These are phyloP conservation scores for Drosophila orosa DNA, from an alignment of 1,140 invertebrate genomes.

Conservation along the genomic window DNA sequence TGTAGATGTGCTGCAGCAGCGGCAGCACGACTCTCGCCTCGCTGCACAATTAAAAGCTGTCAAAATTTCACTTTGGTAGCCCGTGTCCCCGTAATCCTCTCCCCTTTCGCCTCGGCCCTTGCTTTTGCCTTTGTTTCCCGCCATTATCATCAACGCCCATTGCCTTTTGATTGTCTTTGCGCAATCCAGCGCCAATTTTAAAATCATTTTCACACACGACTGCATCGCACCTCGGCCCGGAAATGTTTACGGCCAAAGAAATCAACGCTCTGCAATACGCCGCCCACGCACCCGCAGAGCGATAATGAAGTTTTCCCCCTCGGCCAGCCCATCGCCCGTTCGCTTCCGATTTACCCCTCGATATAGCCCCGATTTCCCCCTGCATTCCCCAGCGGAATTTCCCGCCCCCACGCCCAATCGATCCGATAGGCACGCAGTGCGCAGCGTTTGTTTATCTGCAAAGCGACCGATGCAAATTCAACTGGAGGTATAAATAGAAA, in stretches of 20 bases:
- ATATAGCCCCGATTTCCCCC: conserved; percentile 5
- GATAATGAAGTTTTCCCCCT: conserved; percentile 21
- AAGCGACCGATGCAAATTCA: conserved; percentile 38
- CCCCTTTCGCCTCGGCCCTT: background rate
- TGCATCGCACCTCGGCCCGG: conserved; percentile 66
- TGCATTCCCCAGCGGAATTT: conserved; percentile 24
- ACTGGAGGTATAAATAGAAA: conserved; percentile 34
- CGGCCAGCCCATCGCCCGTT: background rate
- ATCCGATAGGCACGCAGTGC: conserved; percentile 50
- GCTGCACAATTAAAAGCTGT: conserved; percentile 80
- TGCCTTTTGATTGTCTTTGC: conserved; percentile 77
- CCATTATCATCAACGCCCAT: conserved; percentile 64
- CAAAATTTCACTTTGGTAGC: conserved; percentile 65
- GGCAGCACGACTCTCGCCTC: conserved; percentile 51
- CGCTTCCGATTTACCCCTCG: conserved; percentile 5
- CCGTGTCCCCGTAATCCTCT: conserved; percentile 3
- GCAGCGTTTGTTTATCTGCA: conserved; percentile 44
- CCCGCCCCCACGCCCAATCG: conserved; percentile 26
- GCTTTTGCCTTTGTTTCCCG: conserved; percentile 55
- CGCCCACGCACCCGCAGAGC: conserved; percentile 27
- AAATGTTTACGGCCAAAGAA: conserved; percentile 73
- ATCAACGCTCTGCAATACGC: conserved; percentile 34
- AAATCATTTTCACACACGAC: conserved; percentile 83
- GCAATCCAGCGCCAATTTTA: conserved; percentile 73
- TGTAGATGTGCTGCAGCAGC: background rate